Conservation (phyloP, 1,140 invertebrate genomes). For the Drosophila baimaii region DNA sequence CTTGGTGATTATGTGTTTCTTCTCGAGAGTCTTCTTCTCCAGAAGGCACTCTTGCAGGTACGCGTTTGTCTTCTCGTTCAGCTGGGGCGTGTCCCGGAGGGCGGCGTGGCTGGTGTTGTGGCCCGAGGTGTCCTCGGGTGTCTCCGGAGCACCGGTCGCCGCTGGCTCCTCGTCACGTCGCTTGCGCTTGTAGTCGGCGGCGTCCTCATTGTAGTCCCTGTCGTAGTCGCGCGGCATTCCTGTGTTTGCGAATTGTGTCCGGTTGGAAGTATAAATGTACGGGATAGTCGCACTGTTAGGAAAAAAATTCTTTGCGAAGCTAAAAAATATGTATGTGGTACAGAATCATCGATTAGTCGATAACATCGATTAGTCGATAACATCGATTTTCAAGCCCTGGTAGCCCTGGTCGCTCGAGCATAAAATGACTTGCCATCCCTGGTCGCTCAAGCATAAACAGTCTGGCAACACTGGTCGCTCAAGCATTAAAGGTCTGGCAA, state of each 20-base stretch:
- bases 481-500: too few relatives aligned
- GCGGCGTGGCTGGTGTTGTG: constrained; percentile 66
- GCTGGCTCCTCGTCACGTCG: constrained; percentile 74
- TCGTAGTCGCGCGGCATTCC: constrained; percentile 81
- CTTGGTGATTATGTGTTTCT: constrained; percentile 76
- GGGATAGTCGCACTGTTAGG: constrained; percentile 2
- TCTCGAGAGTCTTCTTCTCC: constrained; percentile 80
- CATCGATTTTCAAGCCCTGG: too few relatives aligned
- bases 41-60: constrained; percentile 78
- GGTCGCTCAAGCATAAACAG: too few relatives aligned
- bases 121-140: constrained; percentile 64
- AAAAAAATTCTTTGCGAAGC: constrained; percentile 22
- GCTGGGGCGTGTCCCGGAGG: constrained; percentile 70
- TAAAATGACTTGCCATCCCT: too few relatives aligned
- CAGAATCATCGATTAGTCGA: background rate
- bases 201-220: constrained; percentile 80
- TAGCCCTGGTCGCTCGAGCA: too few relatives aligned
- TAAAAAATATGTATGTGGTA: constrained; percentile 54
- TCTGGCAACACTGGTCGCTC: too few relatives aligned
- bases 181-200: constrained; percentile 79
- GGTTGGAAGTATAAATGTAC: background rate
- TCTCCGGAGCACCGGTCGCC: constrained; percentile 59
- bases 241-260: constrained; percentile 7
- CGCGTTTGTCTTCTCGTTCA: constrained; percentile 80
- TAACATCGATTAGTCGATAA: too few relatives aligned